Base-by-base conservation (phyloP, 2,888 invertebrate species). In the Aphodius granarius region DNA sequence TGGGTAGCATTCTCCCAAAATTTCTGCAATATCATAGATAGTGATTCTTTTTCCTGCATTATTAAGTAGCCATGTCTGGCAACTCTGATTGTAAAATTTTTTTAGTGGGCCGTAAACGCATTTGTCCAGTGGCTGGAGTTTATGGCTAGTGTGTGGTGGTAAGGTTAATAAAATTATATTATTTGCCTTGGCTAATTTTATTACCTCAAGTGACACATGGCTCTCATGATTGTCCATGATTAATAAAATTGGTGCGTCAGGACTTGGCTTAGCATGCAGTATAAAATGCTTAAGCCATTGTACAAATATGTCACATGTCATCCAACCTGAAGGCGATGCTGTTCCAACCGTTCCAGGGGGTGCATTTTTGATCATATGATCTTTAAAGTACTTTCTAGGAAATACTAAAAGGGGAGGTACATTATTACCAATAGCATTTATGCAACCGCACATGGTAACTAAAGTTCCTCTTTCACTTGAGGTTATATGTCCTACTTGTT, bases 251-350 rank as follows among this genome's bases (percentile, higher is more conserved):
- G 72, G 23, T 18, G 72, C 16, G 19, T 74, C 15, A 23, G 18
- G 22, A n/a, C n/a, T n/a, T 15, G 79, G 17, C 15, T 21, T 3
- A 5, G 9, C 43, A n/a, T 13, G 19, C 5, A 9, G 0, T 18
- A 68, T 68, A 2, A 70, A 21, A 20, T 70, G n/a, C 0, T 70
- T 16, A 15, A 70, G 16, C 22, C 70, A 70, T 9, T 70, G 15
- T 23, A 76, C 13, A 78, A 83, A 82, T 72, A 81, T 76, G 66
- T 78, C 75, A 13, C 63, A 20, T 17, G 71, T 80, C 79, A 80
- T 80, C 81, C 82, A 83, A 3, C 81, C 82, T 66, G 21, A 75
- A 23, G 20, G 64, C 17, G 72, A 66, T 16, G 78, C 80, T 17
- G 75, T 66, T 13, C 80, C 82, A 63, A 79, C 18, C 72, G 76